Evolutionary conservation across 2,888 invertebrate genomes (phyloP).

Genomic region (Ophioninae sp.): DNA sequence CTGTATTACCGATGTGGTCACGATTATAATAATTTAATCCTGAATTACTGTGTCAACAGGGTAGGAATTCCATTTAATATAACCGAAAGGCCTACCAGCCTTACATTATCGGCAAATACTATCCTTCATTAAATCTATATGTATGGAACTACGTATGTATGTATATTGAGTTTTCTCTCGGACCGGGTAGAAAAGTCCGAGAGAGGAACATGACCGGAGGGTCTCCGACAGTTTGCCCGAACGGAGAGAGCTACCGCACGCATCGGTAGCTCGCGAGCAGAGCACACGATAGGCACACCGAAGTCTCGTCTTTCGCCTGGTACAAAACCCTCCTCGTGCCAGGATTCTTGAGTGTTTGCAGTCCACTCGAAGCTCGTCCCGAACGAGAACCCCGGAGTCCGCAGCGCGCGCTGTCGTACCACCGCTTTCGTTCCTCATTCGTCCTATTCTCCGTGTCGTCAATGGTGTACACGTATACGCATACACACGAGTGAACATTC

Average conservation of each 20-base stretch:
- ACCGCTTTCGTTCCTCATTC: constrained; percentile 34
- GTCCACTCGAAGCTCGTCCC: constrained; percentile 80
- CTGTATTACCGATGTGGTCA: constrained; percentile 28
- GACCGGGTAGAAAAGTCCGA: constrained; percentile 50
- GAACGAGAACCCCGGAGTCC: constrained; percentile 74
- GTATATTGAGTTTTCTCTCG: constrained; percentile 31
- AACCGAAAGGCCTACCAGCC: constrained; percentile 26
- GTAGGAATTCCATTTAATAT: constrained; percentile 51
- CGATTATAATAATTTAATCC: constrained; percentile 44
- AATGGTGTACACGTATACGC: constrained; percentile 1
- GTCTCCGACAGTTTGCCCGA: constrained; percentile 42
- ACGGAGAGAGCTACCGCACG: constrained; percentile 59
- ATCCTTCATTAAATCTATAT: constrained; percentile 25
- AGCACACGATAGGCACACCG: constrained; percentile 59
- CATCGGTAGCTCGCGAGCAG: constrained; percentile 64
- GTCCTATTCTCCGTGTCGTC: constrained; percentile 43
- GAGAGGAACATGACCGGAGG: constrained; percentile 53
- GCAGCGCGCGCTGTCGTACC: constrained; percentile 60
- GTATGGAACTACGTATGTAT: not conserved
- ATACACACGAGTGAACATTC: not conserved
- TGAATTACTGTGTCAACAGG: constrained; percentile 51
- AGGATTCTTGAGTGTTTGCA: constrained; percentile 79
- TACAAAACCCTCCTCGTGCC: constrained; percentile 64
- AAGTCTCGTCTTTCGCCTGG: constrained; percentile 68
- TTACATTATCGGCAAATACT: constrained; percentile 52